Evolutionary conservation across 2,888 invertebrate species (phyloP).

Genomic region (Hofmannophila pseudospretella): DNA sequence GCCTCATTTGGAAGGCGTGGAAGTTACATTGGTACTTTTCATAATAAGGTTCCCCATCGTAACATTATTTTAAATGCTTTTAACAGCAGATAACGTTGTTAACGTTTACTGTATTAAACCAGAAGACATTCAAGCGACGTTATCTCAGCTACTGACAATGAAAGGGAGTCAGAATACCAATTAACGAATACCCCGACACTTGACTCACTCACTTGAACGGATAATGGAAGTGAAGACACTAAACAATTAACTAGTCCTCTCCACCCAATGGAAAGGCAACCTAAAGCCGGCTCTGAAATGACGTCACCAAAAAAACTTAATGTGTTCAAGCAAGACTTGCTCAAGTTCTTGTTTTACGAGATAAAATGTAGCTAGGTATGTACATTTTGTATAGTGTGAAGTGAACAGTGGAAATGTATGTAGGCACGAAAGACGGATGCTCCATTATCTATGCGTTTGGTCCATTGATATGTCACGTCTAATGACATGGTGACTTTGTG

Average conservation of each 20-base stretch:
- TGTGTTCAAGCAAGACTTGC: not conserved
- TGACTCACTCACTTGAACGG: conserved; percentile 32
- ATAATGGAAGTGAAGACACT: conserved; percentile 53
- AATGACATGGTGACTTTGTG: conserved; percentile 42
- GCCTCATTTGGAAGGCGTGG: no score
- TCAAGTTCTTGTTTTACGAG: not conserved
- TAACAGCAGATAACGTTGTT: no score
- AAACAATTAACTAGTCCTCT: conserved; percentile 54
- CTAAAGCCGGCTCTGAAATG: conserved; percentile 21
- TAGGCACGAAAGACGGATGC: conserved; percentile 35
- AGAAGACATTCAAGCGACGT: no score
- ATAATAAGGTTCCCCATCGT: no score
- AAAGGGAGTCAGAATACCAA: conserved; percentile 46
- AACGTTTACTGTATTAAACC: no score
- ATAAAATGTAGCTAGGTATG: no score
- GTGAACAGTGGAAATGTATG: not conserved
- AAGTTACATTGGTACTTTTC: no score
- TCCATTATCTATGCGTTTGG: conserved; percentile 43
- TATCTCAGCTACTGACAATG: conserved; percentile 38
- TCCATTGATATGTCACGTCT: conserved; percentile 59
- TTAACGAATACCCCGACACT: conserved; percentile 61
- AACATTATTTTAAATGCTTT: no score
- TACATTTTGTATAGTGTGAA: no score
- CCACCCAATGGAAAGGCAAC: conserved; percentile 27
- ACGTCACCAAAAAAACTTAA: conserved; percentile 22